A percentile compares a stretch with the other conserved stretches of the same genome.
phyloP scores from a whole-genome alignment of 2,113 vertebrate species.

The Gorsachius goisagi region DNA sequence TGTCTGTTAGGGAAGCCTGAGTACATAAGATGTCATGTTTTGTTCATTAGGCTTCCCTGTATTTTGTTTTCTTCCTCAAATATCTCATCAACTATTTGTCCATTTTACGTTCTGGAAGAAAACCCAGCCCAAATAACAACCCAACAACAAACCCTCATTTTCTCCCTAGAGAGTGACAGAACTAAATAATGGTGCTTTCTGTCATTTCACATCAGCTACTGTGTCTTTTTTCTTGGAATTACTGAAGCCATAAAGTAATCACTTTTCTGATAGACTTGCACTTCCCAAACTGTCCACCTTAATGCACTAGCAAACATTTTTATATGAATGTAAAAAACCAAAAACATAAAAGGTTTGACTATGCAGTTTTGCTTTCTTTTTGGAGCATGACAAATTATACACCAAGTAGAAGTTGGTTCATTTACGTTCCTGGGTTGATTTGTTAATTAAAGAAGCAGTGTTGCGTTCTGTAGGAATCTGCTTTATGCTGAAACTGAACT shows the following conservation, averaged over 20 bases:
- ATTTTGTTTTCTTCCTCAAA: constrained; percentile 28
- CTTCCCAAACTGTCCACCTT: neutral
- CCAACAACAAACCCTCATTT: neutral
- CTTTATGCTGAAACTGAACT: constrained; percentile 21
- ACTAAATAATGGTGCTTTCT: constrained; percentile 9
- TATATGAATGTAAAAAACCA: neutral
- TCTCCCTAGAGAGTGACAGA: neutral
- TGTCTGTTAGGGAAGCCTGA: neutral
- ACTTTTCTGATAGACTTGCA: neutral
- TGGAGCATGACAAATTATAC: neutral
- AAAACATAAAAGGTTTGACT: neutral
- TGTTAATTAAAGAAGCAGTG: constrained; percentile 44
- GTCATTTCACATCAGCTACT: neutral
- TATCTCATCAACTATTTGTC: neutral
- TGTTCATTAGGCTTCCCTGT: neutral
- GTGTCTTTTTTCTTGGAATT: neutral
- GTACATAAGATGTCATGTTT: neutral
- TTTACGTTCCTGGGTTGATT: constrained; percentile 30
- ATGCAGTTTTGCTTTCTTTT: neutral
- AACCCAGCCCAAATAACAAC: neutral
- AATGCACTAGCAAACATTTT: neutral
- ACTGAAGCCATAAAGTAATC: neutral
- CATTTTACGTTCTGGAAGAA: neutral
- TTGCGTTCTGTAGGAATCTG: constrained; percentile 1
- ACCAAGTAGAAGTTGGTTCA: neutral